phyloP scores from a whole-genome alignment of 2,797 vertebrate species.

The Enteromius paludinosus region DNA sequence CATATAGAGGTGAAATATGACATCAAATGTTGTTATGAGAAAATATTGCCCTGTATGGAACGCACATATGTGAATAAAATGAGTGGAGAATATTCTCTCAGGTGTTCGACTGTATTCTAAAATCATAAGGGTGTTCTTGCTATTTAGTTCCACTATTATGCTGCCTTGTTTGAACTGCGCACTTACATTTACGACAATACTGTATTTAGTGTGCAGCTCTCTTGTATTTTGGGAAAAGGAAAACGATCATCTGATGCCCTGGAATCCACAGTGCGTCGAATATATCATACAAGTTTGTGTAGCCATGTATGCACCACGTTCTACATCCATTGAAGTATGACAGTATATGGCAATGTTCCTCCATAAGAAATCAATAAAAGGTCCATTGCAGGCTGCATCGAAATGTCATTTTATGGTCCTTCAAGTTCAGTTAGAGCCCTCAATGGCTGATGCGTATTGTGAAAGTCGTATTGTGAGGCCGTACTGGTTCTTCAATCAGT shows the following conservation, averaged over 20 bases:
- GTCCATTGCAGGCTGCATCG: constrained; percentile 56
- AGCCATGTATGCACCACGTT: not conserved
- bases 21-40: constrained; percentile 51
- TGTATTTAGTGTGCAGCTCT: not conserved
- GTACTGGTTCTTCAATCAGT: not conserved
- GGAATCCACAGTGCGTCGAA: constrained; percentile 13
- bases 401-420: constrained; percentile 40
- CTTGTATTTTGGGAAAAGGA: not conserved
- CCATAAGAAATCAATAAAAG: constrained; percentile 56
- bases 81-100: constrained; percentile 56
- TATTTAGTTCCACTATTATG: not conserved
- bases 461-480: not conserved
- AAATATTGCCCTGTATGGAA: constrained; percentile 61
- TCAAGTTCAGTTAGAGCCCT: constrained; percentile 4
- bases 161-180: not conserved
- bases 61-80: constrained; percentile 60
- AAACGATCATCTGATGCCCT: constrained; percentile 16
- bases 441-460: not conserved
- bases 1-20: constrained; percentile 52
- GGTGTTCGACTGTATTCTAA: constrained; percentile 48
- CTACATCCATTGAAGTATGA: constrained; percentile 16
- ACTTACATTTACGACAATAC: too few species aligned
- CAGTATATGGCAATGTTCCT: constrained; percentile 16
- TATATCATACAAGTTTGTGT: constrained; percentile 17
- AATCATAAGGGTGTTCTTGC: not conserved